Evolutionary conservation across 2,113 vertebrate genomes (phyloP), one percentile per base, ranked within the genome.

Genomic region (Chaetorhynchus papuensis): DNA sequence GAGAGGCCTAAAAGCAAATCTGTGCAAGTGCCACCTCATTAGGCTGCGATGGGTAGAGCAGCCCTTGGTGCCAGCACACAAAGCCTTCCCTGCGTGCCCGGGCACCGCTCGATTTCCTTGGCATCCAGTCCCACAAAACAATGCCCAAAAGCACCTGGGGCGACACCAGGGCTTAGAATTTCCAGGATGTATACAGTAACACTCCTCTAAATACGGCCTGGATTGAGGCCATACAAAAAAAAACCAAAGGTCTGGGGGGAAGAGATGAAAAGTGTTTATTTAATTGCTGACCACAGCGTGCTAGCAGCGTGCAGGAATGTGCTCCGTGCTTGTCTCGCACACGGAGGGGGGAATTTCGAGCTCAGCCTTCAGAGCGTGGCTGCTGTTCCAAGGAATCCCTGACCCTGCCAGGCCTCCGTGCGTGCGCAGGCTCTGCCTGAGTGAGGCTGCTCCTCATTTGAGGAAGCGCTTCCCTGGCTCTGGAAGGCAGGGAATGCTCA

Each of bases 1-100:
- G 66, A 85, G 91, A 77, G 84, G 76, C 79, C 85, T 88, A 23
- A 93, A 86, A 92, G 93, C 88, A 5, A 31, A 15, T n/a, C 59
- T 78, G 77, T 92, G 87, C 3, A 66, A 53, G 60, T 88, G 79
- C 35, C 76, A 77, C 90, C 91, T 91, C 47, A 9, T 92, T 70
- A 78, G 76, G 18, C 60, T 81, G 70, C 41, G 56, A 1, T 19
- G 72, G 85, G 47, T 19, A 16, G 71, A 78, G 59, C 39, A 83
- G 68, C 45, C 17, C 64, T 87, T 8, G 9, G 26, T 9, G 42
- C n/a, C 16, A 61, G 94, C 90, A 37, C 33, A 54, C 76, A 54
- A 47, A 88, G 85, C 5, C 42, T 83, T 15, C 50, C 13, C 52
- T 37, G 1, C 30, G 28, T 83, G 78, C 39, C 7, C 28, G 6